These are phyloP conservation scores for Passerculus sandwichensis DNA, from an alignment of 2,797 vertebrate species.

Conservation along the genomic window DNA sequence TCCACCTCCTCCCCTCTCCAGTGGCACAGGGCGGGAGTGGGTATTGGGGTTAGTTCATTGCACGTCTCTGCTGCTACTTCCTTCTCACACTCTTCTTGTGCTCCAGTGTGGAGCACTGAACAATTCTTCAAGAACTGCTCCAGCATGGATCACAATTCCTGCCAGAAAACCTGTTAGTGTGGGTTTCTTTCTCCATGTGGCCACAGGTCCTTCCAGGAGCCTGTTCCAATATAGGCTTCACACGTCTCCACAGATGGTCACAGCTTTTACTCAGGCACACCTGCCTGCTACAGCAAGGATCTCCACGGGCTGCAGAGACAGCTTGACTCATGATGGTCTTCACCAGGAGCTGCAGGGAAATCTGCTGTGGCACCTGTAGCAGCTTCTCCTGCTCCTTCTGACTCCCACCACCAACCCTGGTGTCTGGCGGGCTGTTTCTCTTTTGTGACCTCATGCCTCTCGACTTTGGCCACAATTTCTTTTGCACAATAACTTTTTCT, in stretches of 20 bases:
- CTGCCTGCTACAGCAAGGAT: not conserved
- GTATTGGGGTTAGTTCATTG: not conserved
- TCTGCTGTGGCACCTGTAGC: no score
- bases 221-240: no score
- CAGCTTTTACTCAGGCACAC: not conserved
- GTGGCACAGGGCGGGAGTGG: not conserved
- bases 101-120: no score
- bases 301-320: not conserved
- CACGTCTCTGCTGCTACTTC: not conserved
- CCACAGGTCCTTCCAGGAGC: not conserved
- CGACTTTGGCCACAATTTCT: not conserved
- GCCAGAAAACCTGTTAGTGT: not conserved
- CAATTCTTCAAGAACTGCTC: not conserved
- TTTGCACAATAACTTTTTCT: rapidly evolving
- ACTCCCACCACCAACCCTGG: not conserved
- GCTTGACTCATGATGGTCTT: not conserved
- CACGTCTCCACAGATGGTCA: not conserved
- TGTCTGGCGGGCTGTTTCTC: not conserved
- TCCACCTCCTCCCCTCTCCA: not conserved
- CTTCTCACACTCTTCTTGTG: not conserved
- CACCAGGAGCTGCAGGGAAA: not conserved
- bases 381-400: not conserved
- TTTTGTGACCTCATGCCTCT: not conserved
- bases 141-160: not conserved
- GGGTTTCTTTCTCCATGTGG: not conserved